A percentile compares a stretch with the other conserved stretches of the same genome.
Evolutionary conservation across 2,113 vertebrate species (phyloP).

Genomic region (Rousettus leschenaultii): DNA sequence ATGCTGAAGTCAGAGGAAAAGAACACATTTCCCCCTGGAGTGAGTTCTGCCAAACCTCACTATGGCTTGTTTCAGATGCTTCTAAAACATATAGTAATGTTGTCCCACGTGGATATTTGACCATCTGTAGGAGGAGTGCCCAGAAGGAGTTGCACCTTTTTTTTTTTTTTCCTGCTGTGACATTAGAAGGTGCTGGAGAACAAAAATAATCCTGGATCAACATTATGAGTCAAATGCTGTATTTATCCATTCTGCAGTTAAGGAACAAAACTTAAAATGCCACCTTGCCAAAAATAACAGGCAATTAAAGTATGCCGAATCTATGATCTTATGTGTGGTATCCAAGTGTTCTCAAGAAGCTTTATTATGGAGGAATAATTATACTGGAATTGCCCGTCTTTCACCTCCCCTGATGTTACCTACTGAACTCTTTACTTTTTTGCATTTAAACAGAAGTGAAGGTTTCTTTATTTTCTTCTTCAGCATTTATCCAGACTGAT

Average conservation of each 20-base stretch:
- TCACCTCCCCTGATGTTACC: neutral
- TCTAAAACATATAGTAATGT: neutral
- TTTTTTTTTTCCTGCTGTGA: neutral
- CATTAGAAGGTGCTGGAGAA: conserved; percentile 6
- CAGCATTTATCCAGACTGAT: neutral
- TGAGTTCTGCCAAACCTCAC: neutral
- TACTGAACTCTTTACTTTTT: conserved; percentile 26
- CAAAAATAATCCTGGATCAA: conserved; percentile 63
- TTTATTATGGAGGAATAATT: conserved; percentile 10
- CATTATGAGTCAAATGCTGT: conserved; percentile 55
- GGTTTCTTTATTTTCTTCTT: neutral
- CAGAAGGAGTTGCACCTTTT: conserved; percentile 17
- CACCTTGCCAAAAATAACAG: conserved; percentile 54
- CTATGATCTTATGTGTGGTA: neutral
- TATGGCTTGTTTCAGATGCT: conserved; percentile 1
- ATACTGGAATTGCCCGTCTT: neutral
- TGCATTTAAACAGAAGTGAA: neutral
- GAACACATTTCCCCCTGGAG: neutral
- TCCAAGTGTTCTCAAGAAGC: conserved; percentile 18
- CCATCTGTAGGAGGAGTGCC: neutral
- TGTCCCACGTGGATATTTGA: neutral
- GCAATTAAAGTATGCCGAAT: conserved; percentile 32
- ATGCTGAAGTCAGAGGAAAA: neutral
- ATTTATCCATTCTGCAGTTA: conserved; percentile 57
- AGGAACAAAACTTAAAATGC: conserved; percentile 64